Evolutionary conservation across 2,797 vertebrate genomes (phyloP).

Genomic region (Siniperca scherzeri): DNA sequence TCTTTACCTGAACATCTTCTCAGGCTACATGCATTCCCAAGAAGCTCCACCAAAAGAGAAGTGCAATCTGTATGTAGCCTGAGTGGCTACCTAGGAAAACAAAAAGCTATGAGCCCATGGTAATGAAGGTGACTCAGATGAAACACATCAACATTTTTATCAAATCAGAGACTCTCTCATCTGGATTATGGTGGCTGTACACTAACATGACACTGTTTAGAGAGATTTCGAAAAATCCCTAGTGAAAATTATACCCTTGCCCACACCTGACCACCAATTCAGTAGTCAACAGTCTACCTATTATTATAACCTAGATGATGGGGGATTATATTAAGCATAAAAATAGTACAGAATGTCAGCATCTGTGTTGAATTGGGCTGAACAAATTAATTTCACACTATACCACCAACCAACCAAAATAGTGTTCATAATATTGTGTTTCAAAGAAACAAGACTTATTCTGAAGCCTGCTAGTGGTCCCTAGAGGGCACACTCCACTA

Average conservation of each 20-base stretch:
- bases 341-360: not conserved
- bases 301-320: not conserved
- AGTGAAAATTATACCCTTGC: no score
- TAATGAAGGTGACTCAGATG: no score
- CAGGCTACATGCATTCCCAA: not conserved
- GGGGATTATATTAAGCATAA: not conserved
- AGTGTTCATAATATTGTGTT: not conserved
- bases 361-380: not conserved
- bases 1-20: no score
- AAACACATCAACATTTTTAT: not conserved
- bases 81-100: no score
- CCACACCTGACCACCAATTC: no score
- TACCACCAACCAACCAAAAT: not conserved
- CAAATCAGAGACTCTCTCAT: not conserved
- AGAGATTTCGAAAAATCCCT: no score
- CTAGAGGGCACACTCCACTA: slow-evolving; percentile 11
- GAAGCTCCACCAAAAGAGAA: not conserved
- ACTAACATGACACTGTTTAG: not conserved
- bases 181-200: not conserved
- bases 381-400: not conserved
- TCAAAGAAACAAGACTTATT: not conserved
- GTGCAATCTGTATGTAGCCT: no score
- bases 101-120: no score
- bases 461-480: slow-evolving; percentile 32
- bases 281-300: not conserved